Percentiles rank a stretch among this genome's conserved stretches.
Conservation (phyloP, 2,797 vertebrate genomes). For the Numenius phaeopus region DNA sequence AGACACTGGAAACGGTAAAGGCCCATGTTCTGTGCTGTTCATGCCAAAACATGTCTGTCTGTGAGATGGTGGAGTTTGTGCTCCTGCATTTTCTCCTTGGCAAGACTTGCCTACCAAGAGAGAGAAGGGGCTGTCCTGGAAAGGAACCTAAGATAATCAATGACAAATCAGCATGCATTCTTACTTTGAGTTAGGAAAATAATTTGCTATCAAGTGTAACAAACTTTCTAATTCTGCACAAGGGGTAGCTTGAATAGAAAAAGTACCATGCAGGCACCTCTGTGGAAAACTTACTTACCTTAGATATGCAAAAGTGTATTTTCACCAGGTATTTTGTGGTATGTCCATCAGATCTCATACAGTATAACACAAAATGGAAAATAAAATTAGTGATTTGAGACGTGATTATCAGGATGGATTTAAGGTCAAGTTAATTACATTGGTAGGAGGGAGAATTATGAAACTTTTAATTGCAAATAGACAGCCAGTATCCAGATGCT, state of each 20-base stretch:
- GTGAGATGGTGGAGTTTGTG: not conserved
- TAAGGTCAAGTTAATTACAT: not conserved
- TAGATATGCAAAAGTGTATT: not conserved
- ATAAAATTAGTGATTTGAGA: not conserved
- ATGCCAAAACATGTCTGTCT: not conserved
- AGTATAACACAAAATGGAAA: not conserved
- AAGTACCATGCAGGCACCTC: not conserved
- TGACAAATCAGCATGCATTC: not conserved
- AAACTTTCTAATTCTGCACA: not conserved
- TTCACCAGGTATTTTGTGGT: not conserved
- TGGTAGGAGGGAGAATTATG: not conserved
- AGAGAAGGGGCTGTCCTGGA: not conserved
- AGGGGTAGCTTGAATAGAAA: not conserved
- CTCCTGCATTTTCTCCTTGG: not conserved
- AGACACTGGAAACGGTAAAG: not conserved
- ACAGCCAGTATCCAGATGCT: not conserved
- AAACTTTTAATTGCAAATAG: not conserved
- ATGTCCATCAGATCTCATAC: not conserved
- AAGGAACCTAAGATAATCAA: not conserved
- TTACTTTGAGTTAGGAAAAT: not conserved
- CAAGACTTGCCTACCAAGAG: not conserved
- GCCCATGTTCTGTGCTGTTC: not conserved
- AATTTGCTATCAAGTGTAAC: not conserved
- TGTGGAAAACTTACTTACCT: not conserved
- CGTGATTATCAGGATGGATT: not conserved